phyloP scores from a whole-genome alignment of 2,797 vertebrate species.

The Poeciliopsis infans region DNA sequence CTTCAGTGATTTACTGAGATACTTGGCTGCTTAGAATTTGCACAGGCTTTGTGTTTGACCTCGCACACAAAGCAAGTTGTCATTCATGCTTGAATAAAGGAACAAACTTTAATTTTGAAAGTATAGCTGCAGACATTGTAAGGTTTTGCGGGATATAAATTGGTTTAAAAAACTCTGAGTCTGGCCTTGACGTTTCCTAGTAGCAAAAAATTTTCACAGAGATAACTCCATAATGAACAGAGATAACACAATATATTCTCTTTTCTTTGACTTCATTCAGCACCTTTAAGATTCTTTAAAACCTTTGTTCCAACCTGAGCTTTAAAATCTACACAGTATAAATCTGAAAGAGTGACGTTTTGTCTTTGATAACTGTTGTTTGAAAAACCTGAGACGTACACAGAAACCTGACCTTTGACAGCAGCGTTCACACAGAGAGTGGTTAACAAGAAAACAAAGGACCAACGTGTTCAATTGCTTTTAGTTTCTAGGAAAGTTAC shows the following conservation, averaged over 20 bases:
- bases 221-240: not conserved
- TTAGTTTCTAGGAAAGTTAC: not conserved
- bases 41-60: constrained; percentile 10
- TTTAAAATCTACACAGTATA: not conserved
- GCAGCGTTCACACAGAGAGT: not conserved
- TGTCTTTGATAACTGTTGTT: not conserved
- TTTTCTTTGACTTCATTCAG: not conserved
- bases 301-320: not conserved
- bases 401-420: not conserved
- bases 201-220: not conserved
- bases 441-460: not conserved
- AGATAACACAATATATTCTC: not conserved
- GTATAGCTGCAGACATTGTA: not conserved
- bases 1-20: not conserved
- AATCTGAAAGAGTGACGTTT: not conserved
- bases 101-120: not conserved
- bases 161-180: not conserved
- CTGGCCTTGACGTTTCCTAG: not conserved
- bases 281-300: not conserved
- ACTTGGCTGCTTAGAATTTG: constrained; percentile 14
- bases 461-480: not conserved
- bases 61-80: constrained; percentile 5
- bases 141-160: not conserved
- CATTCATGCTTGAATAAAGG: constrained; percentile 16
- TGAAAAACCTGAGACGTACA: not conserved